A percentile compares a stretch with the other conserved stretches of the same genome.
Evolutionary conservation across 2,888 invertebrate genomes (phyloP).

Genomic region (Chrysina gloriosa): DNA sequence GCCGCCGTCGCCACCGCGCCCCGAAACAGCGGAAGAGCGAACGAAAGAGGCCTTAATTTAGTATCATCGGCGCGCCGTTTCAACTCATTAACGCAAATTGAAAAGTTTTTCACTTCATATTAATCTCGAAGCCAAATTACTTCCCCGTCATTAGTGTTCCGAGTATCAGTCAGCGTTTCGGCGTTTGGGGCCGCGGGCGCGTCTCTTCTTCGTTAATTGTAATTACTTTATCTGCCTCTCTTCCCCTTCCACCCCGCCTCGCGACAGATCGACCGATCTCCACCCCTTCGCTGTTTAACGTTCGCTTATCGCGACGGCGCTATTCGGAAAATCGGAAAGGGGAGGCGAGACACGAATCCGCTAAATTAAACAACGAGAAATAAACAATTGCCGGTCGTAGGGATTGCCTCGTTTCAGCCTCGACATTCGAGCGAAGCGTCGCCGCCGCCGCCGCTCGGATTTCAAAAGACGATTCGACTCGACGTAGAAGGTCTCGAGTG

Average conservation of each 20-base stretch:
- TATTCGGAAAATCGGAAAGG: constrained; percentile 22
- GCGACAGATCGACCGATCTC: no score
- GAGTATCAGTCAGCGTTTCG: constrained; percentile 53
- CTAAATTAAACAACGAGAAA: constrained; percentile 39
- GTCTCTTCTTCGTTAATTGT: constrained; percentile 56
- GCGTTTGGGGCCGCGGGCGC: constrained; percentile 37
- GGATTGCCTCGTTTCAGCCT: constrained; percentile 15
- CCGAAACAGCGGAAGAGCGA: not conserved
- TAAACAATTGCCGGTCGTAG: constrained; percentile 33
- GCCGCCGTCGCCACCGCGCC: not conserved
- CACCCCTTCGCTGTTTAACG: constrained; percentile 42
- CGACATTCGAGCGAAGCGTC: not conserved
- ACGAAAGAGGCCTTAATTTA: constrained; percentile 30
- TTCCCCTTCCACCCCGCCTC: no score
- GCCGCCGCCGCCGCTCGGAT: not conserved
- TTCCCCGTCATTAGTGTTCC: constrained; percentile 59
- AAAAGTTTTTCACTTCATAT: constrained; percentile 57
- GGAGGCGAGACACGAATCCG: not conserved
- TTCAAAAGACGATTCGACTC: constrained; percentile 8
- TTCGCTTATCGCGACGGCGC: constrained; percentile 41
- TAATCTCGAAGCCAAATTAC: constrained; percentile 59
- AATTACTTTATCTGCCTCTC: constrained; percentile 60
- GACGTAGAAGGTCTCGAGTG: constrained; percentile 1
- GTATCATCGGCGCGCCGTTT: constrained; percentile 42
- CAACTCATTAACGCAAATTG: constrained; percentile 49